Base-by-base conservation (phyloP, 2,113 vertebrate species). In the Zosterops japonicus region DNA sequence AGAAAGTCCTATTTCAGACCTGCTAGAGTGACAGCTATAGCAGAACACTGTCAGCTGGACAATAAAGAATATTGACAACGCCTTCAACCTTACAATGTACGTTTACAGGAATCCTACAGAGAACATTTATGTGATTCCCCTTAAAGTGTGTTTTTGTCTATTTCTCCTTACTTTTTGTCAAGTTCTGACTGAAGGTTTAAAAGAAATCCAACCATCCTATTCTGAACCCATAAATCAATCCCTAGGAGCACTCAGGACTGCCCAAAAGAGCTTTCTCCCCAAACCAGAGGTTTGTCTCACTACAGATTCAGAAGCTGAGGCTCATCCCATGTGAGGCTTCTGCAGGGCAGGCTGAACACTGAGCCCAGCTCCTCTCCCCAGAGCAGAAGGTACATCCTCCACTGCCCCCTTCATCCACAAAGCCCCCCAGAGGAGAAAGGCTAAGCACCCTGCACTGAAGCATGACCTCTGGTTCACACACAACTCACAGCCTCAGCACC, bases 1-100 rank as follows among this genome's bases (percentile, higher is more conserved):
- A 94, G 64, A 65, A 95, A 96, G 94, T 94, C 92, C 53, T 96
- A 97, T 97, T 97, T 98, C 97, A 97, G 96, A 90, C 90, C 95
- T 88, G 95, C 67, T 93, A 44, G 64, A 93, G 27, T 84, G 96
- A 97, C 97, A 98, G 94, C 93, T 95, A 56, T 64, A 97, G 86
- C 94, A 95, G 39, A 87, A 83, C 33, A 49, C 49, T 84, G 71
- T 87, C 96, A 94, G 76, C 69, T 74, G 91, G 93, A 94, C 76
- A 96, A 93, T 96, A 97, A 97, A 97, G 95, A 91, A 88, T 46
- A 90, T 9, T 94, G 67, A 94, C 86, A 96, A 35, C 28, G 78
- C 68, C 86, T 93, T 82, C 76, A 93, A 93, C 80, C 74, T 77
- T 86, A 80, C 59, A 88, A 83, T 10, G 24, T 63, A 71, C 12